These are phyloP conservation scores for Meloe dianella DNA, from an alignment of 2,888 invertebrate species.

Conservation along the genomic window DNA sequence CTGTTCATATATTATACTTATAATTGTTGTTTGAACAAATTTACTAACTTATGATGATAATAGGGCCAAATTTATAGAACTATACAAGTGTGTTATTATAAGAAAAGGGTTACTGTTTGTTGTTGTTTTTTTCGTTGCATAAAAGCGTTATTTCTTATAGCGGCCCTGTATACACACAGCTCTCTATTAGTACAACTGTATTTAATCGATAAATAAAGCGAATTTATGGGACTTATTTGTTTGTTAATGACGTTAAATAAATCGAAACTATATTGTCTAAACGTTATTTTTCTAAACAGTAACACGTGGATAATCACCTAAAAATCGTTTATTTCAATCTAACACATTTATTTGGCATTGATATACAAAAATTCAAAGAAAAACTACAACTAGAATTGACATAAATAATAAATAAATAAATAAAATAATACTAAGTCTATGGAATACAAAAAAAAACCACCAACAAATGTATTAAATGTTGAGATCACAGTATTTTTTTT, in stretches of 20 bases:
- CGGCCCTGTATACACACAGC: not conserved
- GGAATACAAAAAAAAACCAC: not conserved
- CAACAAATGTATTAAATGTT: not conserved
- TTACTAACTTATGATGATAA: not conserved
- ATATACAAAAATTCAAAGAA: not conserved
- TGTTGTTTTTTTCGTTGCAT: no score
- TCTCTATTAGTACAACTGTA: not conserved
- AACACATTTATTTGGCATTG: not conserved
- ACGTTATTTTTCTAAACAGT: not conserved
- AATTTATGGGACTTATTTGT: not conserved
- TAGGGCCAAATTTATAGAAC: not conserved
- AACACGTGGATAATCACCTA: not conserved
- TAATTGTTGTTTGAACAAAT: not conserved
- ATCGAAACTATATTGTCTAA: not conserved
- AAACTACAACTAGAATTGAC: not conserved
- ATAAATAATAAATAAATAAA: not conserved
- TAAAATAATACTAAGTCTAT: not conserved
- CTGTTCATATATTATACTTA: not conserved
- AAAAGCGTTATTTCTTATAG: no score
- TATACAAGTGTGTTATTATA: not conserved
- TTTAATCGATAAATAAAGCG: not conserved
- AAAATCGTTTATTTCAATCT: not conserved
- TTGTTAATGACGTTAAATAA: not conserved
- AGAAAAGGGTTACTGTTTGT: no score
- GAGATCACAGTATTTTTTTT: conserved; percentile 5